Conservation (phyloP, 2,888 invertebrate genomes). For the Eupeodes luniger region DNA sequence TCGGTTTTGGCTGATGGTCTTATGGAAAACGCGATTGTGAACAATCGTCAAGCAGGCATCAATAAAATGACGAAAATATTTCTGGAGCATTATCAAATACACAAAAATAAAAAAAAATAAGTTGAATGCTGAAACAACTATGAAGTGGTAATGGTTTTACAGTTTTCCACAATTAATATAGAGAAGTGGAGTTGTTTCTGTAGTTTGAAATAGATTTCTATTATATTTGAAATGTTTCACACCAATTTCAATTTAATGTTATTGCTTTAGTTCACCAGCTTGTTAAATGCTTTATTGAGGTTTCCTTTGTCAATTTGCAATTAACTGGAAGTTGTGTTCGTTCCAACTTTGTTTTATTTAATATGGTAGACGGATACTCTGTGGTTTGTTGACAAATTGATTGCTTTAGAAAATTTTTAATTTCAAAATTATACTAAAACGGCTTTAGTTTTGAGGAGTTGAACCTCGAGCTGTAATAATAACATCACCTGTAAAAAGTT, state of each 20-base stretch:
- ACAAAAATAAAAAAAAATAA: neutral
- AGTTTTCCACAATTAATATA: constrained; percentile 40
- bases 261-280: constrained; percentile 51
- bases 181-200: constrained; percentile 18
- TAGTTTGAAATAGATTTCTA: constrained; percentile 52
- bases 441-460: neutral
- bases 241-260: constrained; percentile 56
- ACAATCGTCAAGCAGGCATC: constrained; percentile 24
- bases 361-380: neutral
- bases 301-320: constrained; percentile 36
- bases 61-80: constrained; percentile 38
- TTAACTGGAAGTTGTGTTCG: constrained; percentile 22
- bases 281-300: constrained; percentile 34
- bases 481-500: neutral
- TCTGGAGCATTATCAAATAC: constrained; percentile 9
- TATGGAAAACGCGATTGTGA: neutral
- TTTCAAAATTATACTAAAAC: neutral
- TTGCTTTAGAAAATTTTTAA: neutral
- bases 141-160: constrained; percentile 56
- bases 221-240: constrained; percentile 48
- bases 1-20: neutral
- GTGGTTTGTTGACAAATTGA: constrained; percentile 19
- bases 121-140: constrained; percentile 38
- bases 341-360: constrained; percentile 14
- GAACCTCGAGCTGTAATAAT: neutral